Evolutionary conservation across 1,140 invertebrate species (phyloP).

Genomic region (Drosophila insularis): DNA sequence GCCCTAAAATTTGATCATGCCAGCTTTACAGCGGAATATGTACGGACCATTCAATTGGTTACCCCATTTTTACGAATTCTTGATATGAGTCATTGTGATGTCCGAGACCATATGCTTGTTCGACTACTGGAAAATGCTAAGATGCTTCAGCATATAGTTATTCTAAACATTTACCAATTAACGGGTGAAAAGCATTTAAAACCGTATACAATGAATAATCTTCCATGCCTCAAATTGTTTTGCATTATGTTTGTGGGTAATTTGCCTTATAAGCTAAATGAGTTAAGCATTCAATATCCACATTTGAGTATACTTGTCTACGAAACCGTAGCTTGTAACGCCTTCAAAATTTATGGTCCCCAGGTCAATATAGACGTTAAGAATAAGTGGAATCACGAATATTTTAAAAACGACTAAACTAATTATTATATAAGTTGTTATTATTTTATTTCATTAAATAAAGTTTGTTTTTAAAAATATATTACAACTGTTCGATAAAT

Average conservation of each 20-base stretch:
- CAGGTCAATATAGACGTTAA: slow-evolving; percentile 29
- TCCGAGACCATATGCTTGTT: slow-evolving; percentile 41
- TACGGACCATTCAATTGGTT: slow-evolving; percentile 28
- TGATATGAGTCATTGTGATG: slow-evolving; percentile 47
- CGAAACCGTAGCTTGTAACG: slow-evolving; percentile 17
- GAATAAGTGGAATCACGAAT: slow-evolving; percentile 28
- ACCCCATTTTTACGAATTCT: slow-evolving; percentile 32
- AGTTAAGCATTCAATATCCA: slow-evolving; percentile 31
- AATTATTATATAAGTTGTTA: background rate
- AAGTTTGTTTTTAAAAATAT: background rate
- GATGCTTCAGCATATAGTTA: slow-evolving; percentile 30
- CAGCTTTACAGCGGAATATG: slow-evolving; percentile 30
- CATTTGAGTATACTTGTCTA: slow-evolving; percentile 39
- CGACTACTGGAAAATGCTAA: slow-evolving; percentile 36
- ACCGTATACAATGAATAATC: slow-evolving; percentile 8
- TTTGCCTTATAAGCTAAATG: slow-evolving; percentile 12
- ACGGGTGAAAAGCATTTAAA: slow-evolving; percentile 37
- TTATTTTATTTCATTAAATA: background rate
- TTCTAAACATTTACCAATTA: slow-evolving; percentile 39
- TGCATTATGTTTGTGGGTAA: slow-evolving; percentile 37
- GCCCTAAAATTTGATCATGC: slow-evolving; percentile 49
- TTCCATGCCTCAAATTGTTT: slow-evolving; percentile 22
- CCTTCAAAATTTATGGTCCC: slow-evolving; percentile 29
- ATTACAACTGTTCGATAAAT: background rate
- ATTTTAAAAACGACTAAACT: slow-evolving; percentile 9